Conservation (phyloP, 2,888 invertebrate species). For the Baronia brevicornis region DNA sequence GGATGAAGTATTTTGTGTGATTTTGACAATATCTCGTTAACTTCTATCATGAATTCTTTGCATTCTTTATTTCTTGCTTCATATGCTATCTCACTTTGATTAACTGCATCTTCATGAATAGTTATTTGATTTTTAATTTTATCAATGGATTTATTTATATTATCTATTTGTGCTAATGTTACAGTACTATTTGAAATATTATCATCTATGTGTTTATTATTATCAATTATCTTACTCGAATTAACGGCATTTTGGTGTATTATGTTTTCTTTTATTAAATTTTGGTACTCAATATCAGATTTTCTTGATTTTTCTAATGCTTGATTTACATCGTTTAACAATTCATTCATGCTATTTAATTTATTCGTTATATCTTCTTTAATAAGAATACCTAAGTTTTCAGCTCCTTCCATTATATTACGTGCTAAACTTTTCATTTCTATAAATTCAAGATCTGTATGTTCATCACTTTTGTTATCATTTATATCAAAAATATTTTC, state of each 20-base stretch:
- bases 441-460: conserved; percentile 49
- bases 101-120: conserved; percentile 54
- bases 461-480: conserved; percentile 35
- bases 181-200: conserved; percentile 22
- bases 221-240: conserved; percentile 15
- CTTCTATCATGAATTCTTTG: conserved; percentile 55
- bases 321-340: conserved; percentile 60
- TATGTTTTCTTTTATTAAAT: conserved; percentile 29
- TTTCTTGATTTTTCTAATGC: conserved; percentile 60
- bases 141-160: conserved; percentile 52
- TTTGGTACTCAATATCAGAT: conserved; percentile 53
- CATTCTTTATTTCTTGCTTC: conserved; percentile 55
- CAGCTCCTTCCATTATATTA: conserved; percentile 62
- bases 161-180: conserved; percentile 47
- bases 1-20: conserved; percentile 58
- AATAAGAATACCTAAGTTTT: conserved; percentile 59
- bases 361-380: conserved; percentile 67
- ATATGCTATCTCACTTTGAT: conserved; percentile 46
- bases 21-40: conserved; percentile 51
- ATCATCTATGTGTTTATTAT: conserved; percentile 15
- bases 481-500: conserved; percentile 44
- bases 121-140: conserved; percentile 52
- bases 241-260: neutral
- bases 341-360: conserved; percentile 64
- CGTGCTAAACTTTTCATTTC: conserved; percentile 59